These are phyloP conservation scores for Montipora efflorescens DNA, from an alignment of 64 coral and sea anemone genomes.

Conservation along the genomic window DNA sequence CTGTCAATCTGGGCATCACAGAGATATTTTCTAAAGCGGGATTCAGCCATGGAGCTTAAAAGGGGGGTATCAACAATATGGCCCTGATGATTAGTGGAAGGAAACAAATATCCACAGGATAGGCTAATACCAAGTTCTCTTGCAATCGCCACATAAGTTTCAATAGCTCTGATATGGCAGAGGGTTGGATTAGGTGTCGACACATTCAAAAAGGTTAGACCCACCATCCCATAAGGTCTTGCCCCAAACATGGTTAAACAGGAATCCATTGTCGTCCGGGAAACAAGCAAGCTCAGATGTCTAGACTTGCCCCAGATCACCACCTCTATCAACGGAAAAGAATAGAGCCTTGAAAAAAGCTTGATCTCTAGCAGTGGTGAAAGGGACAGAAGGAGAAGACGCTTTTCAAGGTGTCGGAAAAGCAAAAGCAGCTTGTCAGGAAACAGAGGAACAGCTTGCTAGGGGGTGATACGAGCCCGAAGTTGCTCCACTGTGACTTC, in stretches of 20 bases:
- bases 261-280: conserved; percentile 12
- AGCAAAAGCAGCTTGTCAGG: conserved; percentile 12
- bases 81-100: no score
- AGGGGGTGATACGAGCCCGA: conserved; percentile 31
- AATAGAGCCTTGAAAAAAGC: conserved; percentile 38
- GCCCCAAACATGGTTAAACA: conserved; percentile 53
- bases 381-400: neutral
- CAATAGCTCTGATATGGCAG: conserved; percentile 37
- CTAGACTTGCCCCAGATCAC: conserved; percentile 41
- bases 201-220: conserved; percentile 42
- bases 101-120: no score
- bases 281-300: conserved; percentile 33
- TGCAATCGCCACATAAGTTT: neutral
- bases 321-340: conserved; percentile 41
- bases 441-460: conserved; percentile 45
- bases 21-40: no score
- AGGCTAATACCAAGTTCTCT: no score
- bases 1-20: no score
- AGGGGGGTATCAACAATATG: no score
- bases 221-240: conserved; percentile 15
- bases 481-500: conserved; percentile 6
- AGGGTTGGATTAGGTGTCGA: conserved; percentile 31
- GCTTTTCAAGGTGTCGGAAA: neutral
- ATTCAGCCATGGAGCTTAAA: no score
- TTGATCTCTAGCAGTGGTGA: neutral